Conservation (phyloP, 1,140 invertebrate species). For the Anagrus nilaparvatae region DNA sequence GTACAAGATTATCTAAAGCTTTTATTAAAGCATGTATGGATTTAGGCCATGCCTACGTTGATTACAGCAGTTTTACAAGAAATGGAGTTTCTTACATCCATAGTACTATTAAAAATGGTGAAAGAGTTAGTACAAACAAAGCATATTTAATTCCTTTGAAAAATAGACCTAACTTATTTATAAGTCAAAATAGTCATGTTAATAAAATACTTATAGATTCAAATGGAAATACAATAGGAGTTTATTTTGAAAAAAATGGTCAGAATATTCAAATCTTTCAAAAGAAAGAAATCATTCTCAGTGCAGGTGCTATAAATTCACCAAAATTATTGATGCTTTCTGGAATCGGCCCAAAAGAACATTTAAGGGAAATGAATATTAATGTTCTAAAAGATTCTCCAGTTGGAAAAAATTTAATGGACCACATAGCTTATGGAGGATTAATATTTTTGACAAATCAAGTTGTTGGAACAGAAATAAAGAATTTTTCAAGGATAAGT, state of each 20-base stretch:
- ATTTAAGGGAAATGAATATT: slow-evolving; percentile 61
- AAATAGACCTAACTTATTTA: slow-evolving; percentile 66
- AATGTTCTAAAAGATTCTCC: slow-evolving; percentile 62
- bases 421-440: slow-evolving; percentile 73
- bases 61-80: slow-evolving; percentile 60
- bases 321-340: slow-evolving; percentile 80
- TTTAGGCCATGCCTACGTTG: slow-evolving; percentile 54
- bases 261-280: slow-evolving; percentile 54
- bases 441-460: slow-evolving; percentile 60
- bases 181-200: slow-evolving; percentile 66
- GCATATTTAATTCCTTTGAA: slow-evolving; percentile 75
- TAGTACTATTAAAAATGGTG: slow-evolving; percentile 76
- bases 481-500: no score
- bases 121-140: slow-evolving; percentile 80
- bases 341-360: slow-evolving; percentile 69
- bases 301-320: slow-evolving; percentile 69
- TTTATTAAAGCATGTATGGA: slow-evolving; percentile 59
- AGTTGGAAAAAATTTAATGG: slow-evolving; percentile 69
- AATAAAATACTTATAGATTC: slow-evolving; percentile 62
- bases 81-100: slow-evolving; percentile 59
- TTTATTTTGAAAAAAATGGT: slow-evolving; percentile 65
- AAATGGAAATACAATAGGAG: slow-evolving; percentile 58
- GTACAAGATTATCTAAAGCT: slow-evolving; percentile 51
- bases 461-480: slow-evolving; percentile 49
- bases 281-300: slow-evolving; percentile 66